phyloP scores from a whole-genome alignment of 2,797 vertebrate species.

The Thamnophis elegans region DNA sequence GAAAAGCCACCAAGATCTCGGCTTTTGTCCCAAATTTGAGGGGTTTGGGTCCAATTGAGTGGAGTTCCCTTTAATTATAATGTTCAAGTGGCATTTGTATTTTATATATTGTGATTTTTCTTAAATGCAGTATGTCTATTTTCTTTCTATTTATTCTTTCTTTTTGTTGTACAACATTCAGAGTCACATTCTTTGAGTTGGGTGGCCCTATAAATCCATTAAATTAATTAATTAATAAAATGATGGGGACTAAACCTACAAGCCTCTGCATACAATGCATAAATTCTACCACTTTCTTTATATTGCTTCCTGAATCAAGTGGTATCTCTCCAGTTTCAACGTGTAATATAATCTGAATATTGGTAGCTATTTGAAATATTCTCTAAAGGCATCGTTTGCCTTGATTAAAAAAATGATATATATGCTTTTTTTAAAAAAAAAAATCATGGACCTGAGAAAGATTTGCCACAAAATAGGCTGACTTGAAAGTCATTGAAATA shows the following conservation, averaged over 20 bases:
- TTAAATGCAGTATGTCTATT: not conserved
- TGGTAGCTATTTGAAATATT: slow-evolving; percentile 45
- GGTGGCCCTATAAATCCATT: not conserved
- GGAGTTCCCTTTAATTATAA: not conserved
- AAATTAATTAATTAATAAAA: not conserved
- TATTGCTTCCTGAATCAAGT: slow-evolving; percentile 43
- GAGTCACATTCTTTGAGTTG: not conserved
- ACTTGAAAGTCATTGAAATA: not conserved
- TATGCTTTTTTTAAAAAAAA: not conserved
- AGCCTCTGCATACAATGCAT: not conserved
- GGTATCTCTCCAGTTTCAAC: not conserved
- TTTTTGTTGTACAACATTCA: not conserved
- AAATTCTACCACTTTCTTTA: slow-evolving; percentile 32
- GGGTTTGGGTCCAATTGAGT: not conserved
- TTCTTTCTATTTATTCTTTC: not conserved
- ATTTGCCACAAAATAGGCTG: not conserved
- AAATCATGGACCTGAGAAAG: not conserved
- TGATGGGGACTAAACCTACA: not conserved
- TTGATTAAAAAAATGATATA: not conserved
- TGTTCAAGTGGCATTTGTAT: not conserved
- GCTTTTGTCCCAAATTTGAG: not conserved
- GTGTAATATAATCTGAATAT: not conserved
- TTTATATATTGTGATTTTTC: not conserved
- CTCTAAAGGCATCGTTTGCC: not conserved
- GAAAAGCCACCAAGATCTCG: not conserved